These are phyloP conservation scores for Hermaeophaga mercurialis DNA, from an alignment of 2,888 invertebrate species.

Conservation along the genomic window DNA sequence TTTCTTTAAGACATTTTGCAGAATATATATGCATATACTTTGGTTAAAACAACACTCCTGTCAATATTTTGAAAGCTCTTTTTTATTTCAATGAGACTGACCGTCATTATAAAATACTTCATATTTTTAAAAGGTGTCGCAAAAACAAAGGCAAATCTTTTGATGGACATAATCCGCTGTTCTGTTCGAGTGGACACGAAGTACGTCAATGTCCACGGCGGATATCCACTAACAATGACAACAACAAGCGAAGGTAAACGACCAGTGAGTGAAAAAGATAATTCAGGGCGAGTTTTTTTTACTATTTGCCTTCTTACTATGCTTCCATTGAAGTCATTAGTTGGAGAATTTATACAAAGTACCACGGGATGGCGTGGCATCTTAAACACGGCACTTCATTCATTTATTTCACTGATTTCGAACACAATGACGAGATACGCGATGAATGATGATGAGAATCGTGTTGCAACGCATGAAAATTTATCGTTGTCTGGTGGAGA, in stretches of 20 bases:
- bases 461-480: slow-evolving; percentile 24
- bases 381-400: slow-evolving; percentile 28
- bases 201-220: not conserved
- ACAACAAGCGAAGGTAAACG: slow-evolving; percentile 24
- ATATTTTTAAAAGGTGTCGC: not conserved
- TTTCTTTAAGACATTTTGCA: too few species aligned
- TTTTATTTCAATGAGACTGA: too few species aligned
- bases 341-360: slow-evolving; percentile 8
- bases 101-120: too few species aligned
- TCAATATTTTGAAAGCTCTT: too few species aligned
- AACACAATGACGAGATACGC: slow-evolving; percentile 27
- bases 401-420: slow-evolving; percentile 28
- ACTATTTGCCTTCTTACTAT: slow-evolving; percentile 1
- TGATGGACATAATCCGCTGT: not conserved
- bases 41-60: too few species aligned
- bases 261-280: slow-evolving; percentile 30
- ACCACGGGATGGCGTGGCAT: slow-evolving; percentile 1
- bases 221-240: slow-evolving; percentile 27
- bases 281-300: slow-evolving; percentile 30
- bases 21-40: too few species aligned
- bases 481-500: slow-evolving; percentile 19
- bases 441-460: slow-evolving; percentile 29
- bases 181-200: not conserved
- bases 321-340: slow-evolving; percentile 25
- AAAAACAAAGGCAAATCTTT: not conserved